A percentile compares a stretch with the other conserved stretches of the same genome.
Conservation (phyloP, 1,140 invertebrate genomes). For the Drosophila kepulauana region DNA sequence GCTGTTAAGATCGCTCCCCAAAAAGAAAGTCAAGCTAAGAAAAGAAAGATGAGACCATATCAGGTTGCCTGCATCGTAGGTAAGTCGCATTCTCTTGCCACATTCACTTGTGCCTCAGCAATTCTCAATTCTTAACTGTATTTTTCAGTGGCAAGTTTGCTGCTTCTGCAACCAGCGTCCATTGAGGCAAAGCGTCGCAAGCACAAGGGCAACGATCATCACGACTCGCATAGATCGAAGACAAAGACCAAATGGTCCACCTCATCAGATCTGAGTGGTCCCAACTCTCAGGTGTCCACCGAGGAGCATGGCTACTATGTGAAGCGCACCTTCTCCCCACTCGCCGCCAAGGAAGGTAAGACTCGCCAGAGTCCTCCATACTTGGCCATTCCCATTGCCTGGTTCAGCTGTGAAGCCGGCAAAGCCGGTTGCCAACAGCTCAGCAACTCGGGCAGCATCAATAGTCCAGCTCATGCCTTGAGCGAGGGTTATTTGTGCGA, state of each 20-base stretch:
- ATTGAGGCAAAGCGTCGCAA: constrained; percentile 68
- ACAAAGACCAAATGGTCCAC: constrained; percentile 82
- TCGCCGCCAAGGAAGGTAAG: constrained; percentile 20
- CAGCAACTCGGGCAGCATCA: constrained; percentile 62
- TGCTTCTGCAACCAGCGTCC: constrained; percentile 48
- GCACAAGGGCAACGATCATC: constrained; percentile 64
- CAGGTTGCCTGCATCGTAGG: constrained; percentile 55
- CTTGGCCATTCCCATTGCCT: constrained; percentile 79
- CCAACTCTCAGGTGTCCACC: constrained; percentile 66
- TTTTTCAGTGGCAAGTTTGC: constrained; percentile 46
- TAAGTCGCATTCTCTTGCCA: constrained; percentile 30
- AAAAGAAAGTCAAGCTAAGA: neutral
- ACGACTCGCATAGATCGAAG: constrained; percentile 62
- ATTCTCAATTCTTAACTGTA: neutral
- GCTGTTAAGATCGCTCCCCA: constrained; percentile 49
- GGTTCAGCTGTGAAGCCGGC: constrained; percentile 59
- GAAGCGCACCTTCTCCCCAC: constrained; percentile 72
- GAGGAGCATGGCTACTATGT: constrained; percentile 83
- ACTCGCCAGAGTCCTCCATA: constrained; percentile 63
- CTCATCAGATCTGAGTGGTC: constrained; percentile 59
- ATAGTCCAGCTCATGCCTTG: constrained; percentile 60
- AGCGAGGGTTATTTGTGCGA: constrained; percentile 78
- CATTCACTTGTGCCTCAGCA: neutral
- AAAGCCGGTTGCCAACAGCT: constrained; percentile 52
- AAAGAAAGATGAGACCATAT: constrained; percentile 57